Base-by-base conservation (phyloP, 2,888 invertebrate species). In the Rhyacophila evoluta region DNA sequence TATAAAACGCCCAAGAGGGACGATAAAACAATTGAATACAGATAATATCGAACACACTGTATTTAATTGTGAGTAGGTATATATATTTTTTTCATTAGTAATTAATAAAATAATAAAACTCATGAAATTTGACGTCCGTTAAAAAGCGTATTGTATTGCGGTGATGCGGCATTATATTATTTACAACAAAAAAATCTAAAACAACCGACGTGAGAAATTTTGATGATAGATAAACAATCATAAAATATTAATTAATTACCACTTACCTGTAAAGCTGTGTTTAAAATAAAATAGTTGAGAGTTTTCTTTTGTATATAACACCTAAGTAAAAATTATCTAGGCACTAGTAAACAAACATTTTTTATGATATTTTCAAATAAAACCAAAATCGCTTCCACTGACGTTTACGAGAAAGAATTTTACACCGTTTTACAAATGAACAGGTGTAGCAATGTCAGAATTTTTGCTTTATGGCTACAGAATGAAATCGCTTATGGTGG, bases 351-450 rank as follows among this genome's bases (percentile, higher is more conserved):
- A 19, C 55, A 55, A 5, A 55, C 19, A 19, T 55, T 55, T 55
- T 25, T 19, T 19, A 41, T 10, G 2, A 19, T 55, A 55, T 55
- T 55, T 55, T 25, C 2, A 25, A 4, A 69, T 29, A 33, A 69
- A 29, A 28, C 69, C 0, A 12, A 33, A 29, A 28, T 33, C 10
- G 12, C 28, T 69, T 27, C 10, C n/a, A 33, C 69, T 33, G 69
- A 69, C 69, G 29, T 69, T 69, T 28, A 27, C 6, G 33, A 69
- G 28, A 69, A 69, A 69, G 69, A 69, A 29, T 69, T 69, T 69
- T 25, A 55, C 55, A 55, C 55, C 15, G 55, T 55, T 55, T 55
- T 55, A 55, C 25, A 25, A 15, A 55, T 25, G 55, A 55, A 55
- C 55, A 55, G 55, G 55, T 55, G 55, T 55, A 55, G 55, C 55